Evolutionary conservation across 1,140 invertebrate species (phyloP).

Genomic region (Monomorium pharaonis): DNA sequence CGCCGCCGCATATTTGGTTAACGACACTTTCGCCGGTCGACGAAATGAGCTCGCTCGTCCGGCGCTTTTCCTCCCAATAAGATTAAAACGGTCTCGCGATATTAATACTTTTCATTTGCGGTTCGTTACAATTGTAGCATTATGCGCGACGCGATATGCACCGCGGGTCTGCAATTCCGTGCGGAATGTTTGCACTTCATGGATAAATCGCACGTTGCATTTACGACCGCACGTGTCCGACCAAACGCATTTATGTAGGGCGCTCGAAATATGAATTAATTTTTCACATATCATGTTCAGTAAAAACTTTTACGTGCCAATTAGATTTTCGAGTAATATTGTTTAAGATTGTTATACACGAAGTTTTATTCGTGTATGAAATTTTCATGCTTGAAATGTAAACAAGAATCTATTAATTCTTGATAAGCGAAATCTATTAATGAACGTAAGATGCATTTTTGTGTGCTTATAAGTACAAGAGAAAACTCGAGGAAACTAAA

Average conservation of each 20-base stretch:
- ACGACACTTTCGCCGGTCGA: slow-evolving; percentile 22
- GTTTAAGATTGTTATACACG: background rate
- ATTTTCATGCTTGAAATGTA: background rate
- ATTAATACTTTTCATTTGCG: slow-evolving; percentile 45
- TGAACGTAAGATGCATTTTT: background rate
- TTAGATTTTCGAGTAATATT: background rate
- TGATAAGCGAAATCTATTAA: background rate
- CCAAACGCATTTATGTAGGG: background rate
- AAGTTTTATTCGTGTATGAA: too few relatives aligned
- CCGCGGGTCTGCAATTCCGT: background rate
- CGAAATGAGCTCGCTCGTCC: slow-evolving; percentile 13
- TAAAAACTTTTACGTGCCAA: background rate
- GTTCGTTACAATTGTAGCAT: slow-evolving; percentile 1
- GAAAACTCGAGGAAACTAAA: background rate
- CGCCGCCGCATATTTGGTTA: slow-evolving; percentile 16
- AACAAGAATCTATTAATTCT: background rate
- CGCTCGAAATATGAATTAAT: slow-evolving; percentile 13
- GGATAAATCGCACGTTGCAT: slow-evolving; percentile 13
- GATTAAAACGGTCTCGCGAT: slow-evolving; percentile 41
- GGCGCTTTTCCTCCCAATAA: slow-evolving; percentile 16
- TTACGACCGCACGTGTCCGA: slow-evolving; percentile 6
- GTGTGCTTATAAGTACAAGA: background rate
- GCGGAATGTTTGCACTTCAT: background rate
- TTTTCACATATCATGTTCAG: slow-evolving; percentile 15
- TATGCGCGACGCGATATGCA: slow-evolving; percentile 23